phyloP scores from a whole-genome alignment of 2,888 invertebrate species.

The Drosophila emarginata region DNA sequence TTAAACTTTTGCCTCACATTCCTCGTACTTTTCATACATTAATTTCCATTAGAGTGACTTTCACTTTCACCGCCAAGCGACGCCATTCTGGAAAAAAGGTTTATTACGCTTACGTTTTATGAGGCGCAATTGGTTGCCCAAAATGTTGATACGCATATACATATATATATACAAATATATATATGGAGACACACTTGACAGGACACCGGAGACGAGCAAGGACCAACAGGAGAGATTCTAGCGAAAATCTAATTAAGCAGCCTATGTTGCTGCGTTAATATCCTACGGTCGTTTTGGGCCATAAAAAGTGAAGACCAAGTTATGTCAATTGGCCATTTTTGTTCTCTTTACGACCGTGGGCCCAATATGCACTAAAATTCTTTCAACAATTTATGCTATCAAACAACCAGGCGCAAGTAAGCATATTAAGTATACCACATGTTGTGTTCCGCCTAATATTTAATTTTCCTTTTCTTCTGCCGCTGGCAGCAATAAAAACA shows the following conservation, averaged over 20 bases:
- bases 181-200: slow-evolving; percentile 45
- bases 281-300: slow-evolving; percentile 21
- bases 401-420: slow-evolving; percentile 34
- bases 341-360: slow-evolving; percentile 12
- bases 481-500: slow-evolving; percentile 11
- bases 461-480: slow-evolving; percentile 13
- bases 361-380: slow-evolving; percentile 34
- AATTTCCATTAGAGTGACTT: slow-evolving; percentile 62
- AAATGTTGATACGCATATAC: slow-evolving; percentile 10
- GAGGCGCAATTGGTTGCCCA: slow-evolving; percentile 40
- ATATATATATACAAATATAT: neutral
- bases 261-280: slow-evolving; percentile 58
- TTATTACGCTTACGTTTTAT: slow-evolving; percentile 66
- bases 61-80: slow-evolving; percentile 22
- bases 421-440: slow-evolving; percentile 61
- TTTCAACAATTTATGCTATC: slow-evolving; percentile 10
- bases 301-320: slow-evolving; percentile 53
- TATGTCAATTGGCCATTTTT: slow-evolving; percentile 61
- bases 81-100: slow-evolving; percentile 38
- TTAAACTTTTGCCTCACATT: slow-evolving; percentile 1
- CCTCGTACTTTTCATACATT: slow-evolving; percentile 24
- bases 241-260: slow-evolving; percentile 67
- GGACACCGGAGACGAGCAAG: neutral
- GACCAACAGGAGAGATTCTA: slow-evolving; percentile 2
- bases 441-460: slow-evolving; percentile 38